Evolutionary conservation across 2,113 vertebrate genomes (phyloP).

Genomic region (Toxotes chatareus): DNA sequence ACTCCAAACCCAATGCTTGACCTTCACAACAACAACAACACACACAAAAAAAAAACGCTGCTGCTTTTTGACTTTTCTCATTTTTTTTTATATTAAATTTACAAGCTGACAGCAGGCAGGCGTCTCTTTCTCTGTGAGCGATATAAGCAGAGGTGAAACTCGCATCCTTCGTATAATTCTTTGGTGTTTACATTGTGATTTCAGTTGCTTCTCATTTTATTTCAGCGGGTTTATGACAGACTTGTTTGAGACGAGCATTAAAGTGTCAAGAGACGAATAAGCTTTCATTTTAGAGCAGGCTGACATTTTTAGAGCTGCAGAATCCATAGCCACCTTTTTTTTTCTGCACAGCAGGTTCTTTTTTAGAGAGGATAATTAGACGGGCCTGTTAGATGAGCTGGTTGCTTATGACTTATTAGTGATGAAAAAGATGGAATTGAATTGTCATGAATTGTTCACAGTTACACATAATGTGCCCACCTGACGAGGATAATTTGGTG

Average conservation of each 20-base stretch:
- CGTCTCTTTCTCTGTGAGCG: not conserved
- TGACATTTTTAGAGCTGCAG: constrained; percentile 37
- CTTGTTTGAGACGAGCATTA: constrained; percentile 32
- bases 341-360: constrained; percentile 9
- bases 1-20: not conserved
- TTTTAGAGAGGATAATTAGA: constrained; percentile 23
- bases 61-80: not conserved
- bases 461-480: not conserved
- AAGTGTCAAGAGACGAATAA: constrained; percentile 48
- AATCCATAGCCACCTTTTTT: constrained; percentile 25
- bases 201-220: constrained; percentile 29
- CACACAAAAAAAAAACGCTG: too few species aligned
- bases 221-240: constrained; percentile 25
- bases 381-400: not conserved
- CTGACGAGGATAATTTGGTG: constrained; percentile 13
- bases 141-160: not conserved
- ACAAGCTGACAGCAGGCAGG: not conserved
- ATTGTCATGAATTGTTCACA: constrained; percentile 21
- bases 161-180: constrained; percentile 15
- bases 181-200: constrained; percentile 48
- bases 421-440: constrained; percentile 4
- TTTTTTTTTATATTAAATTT: not conserved
- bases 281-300: constrained; percentile 19
- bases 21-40: not conserved
- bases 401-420: constrained; percentile 11